These are phyloP conservation scores for Spisula solida DNA, from an alignment of 2,888 invertebrate species.

Conservation along the genomic window DNA sequence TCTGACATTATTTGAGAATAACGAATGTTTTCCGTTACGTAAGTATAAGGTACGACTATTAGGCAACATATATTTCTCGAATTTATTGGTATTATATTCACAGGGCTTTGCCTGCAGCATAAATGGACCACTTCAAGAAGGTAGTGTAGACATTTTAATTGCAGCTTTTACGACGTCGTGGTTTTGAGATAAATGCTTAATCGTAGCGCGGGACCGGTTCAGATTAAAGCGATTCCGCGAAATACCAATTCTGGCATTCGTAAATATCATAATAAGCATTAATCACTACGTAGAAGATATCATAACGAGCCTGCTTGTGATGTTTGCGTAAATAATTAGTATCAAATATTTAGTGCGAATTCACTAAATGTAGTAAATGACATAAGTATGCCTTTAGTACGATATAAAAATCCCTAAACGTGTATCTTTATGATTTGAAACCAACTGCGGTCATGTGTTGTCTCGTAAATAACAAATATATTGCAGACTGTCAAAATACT, in stretches of 20 bases:
- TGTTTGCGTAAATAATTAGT: neutral
- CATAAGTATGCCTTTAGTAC: neutral
- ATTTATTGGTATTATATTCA: neutral
- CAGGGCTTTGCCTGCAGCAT: conserved; percentile 10
- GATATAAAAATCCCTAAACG: neutral
- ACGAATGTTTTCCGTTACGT: conserved; percentile 8
- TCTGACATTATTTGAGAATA: neutral
- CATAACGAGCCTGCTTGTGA: neutral
- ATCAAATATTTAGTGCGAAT: conserved; percentile 10
- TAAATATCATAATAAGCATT: neutral
- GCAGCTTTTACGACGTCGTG: neutral
- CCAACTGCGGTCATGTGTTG: neutral
- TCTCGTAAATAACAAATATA: neutral
- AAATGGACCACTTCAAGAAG: conserved; percentile 21
- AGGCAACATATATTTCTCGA: neutral
- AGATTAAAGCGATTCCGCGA: conserved; percentile 15
- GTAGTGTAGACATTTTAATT: conserved; percentile 19
- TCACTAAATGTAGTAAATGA: neutral
- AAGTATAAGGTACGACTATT: neutral
- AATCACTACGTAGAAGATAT: neutral
- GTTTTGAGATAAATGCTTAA: neutral
- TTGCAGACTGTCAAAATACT: too few relatives aligned
- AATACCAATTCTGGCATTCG: conserved; percentile 18
- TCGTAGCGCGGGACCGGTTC: neutral
- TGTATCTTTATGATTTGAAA: neutral